Conservation (phyloP, 1,140 invertebrate species). For the Ridgeia piscesae region DNA sequence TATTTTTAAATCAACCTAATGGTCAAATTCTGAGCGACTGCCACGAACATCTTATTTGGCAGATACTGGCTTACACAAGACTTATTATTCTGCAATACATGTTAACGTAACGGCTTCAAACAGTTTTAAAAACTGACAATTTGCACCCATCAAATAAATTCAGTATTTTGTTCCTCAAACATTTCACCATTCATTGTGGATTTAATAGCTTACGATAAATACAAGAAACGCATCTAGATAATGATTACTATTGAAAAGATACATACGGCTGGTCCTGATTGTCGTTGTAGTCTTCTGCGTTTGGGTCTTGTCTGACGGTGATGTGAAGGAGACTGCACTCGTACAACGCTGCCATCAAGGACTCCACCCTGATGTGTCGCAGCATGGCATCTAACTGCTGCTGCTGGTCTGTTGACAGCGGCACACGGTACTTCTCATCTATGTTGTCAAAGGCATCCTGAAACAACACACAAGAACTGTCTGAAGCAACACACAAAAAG, state of each 20-base stretch:
- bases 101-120: too few relatives aligned
- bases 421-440: constrained; percentile 25
- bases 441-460: constrained; percentile 39
- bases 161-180: too few relatives aligned
- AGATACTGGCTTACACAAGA: too few relatives aligned
- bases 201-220: too few relatives aligned
- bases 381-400: constrained; percentile 25
- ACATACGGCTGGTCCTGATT: constrained; percentile 27
- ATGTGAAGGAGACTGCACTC: constrained; percentile 39
- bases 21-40: too few relatives aligned
- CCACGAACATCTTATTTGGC: too few relatives aligned
- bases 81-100: too few relatives aligned
- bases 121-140: too few relatives aligned
- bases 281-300: constrained; percentile 33
- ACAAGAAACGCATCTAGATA: too few relatives aligned
- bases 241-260: background rate
- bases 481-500: background rate
- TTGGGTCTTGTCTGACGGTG: constrained; percentile 29
- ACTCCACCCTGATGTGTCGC: constrained; percentile 29
- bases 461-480: constrained; percentile 18
- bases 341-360: constrained; percentile 34
- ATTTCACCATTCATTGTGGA: too few relatives aligned
- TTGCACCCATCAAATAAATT: too few relatives aligned
- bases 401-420: constrained; percentile 27
- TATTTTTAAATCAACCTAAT: too few relatives aligned